Evolutionary conservation across 23 tunicate species (phyloP).

Genomic region (Aplidium turbinatum): DNA sequence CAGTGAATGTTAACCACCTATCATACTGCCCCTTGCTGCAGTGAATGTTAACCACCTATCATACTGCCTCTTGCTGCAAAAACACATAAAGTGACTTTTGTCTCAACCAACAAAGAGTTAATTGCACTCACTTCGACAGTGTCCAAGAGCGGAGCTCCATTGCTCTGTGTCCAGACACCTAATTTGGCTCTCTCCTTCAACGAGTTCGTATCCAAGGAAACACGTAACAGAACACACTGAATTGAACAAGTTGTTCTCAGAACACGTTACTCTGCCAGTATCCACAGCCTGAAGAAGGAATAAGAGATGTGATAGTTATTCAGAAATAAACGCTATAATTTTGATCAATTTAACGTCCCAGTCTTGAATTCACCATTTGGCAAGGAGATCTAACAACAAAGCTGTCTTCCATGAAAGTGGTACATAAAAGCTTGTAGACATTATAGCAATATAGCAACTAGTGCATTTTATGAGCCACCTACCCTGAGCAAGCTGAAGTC

Average conservation of each 20-base stretch:
- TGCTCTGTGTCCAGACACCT: slow-evolving; percentile 32
- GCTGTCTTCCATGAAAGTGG: too few species aligned
- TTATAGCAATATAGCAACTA: background rate
- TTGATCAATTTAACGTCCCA: background rate
- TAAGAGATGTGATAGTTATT: background rate
- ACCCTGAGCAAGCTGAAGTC: slow-evolving; percentile 45
- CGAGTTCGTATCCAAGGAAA: slow-evolving; percentile 47
- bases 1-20: too few species aligned
- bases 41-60: too few species aligned
- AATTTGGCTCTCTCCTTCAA: slow-evolving; percentile 11
- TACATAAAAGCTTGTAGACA: too few species aligned
- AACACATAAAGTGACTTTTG: too few species aligned
- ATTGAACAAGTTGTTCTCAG: slow-evolving; percentile 42
- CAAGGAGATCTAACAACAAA: too few species aligned
- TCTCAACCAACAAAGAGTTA: too few species aligned
- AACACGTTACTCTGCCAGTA: slow-evolving; percentile 49
- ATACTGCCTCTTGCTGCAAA: too few species aligned
- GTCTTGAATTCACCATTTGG: background rate
- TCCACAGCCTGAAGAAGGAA: background rate
- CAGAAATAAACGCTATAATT: too few species aligned
- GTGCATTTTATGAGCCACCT: background rate
- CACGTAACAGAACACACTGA: slow-evolving; percentile 60
- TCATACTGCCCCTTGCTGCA: too few species aligned
- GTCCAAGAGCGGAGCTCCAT: slow-evolving; percentile 21
- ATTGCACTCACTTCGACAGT: slow-evolving; percentile 38